Evolutionary conservation across 2,113 vertebrate species (phyloP).

Genomic region (Mystacornis crossleyi): DNA sequence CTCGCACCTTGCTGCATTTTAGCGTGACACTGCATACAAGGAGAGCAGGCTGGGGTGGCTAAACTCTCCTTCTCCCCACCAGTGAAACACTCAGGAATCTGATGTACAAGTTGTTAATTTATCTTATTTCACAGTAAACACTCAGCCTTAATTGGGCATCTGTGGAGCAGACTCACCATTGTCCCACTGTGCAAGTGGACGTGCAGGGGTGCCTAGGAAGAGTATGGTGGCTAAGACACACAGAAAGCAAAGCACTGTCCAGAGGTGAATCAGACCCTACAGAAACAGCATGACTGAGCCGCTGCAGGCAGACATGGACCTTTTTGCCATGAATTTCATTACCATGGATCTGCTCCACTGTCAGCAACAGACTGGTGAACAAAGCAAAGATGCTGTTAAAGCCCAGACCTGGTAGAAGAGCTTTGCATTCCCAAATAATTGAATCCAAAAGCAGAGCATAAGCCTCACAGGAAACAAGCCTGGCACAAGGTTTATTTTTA

Average conservation of each 20-base stretch:
- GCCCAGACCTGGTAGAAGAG: background rate
- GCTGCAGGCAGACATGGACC: background rate
- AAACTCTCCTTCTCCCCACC: background rate
- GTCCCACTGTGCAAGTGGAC: background rate
- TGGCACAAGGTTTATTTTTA: conserved; percentile 27
- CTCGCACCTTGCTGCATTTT: accelerated
- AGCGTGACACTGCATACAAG: background rate
- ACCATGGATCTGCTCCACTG: background rate
- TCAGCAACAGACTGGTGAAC: accelerated
- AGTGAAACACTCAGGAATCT: background rate
- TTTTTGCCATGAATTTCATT: background rate
- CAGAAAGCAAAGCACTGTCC: background rate
- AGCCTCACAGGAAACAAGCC: background rate
- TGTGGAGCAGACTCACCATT: background rate
- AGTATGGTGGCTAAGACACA: too few relatives aligned
- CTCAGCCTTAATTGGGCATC: background rate
- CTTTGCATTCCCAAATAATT: conserved; percentile 15
- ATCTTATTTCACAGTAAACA: background rate
- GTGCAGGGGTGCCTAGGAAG: background rate
- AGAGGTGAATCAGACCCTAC: background rate
- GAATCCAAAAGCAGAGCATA: conserved; percentile 13
- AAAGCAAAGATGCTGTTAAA: background rate
- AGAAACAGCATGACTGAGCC: background rate
- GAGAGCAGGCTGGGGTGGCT: background rate
- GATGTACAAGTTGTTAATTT: background rate